Evolutionary conservation across 2,888 invertebrate genomes (phyloP).

Genomic region (Stenoptilia bipunctidactyla): DNA sequence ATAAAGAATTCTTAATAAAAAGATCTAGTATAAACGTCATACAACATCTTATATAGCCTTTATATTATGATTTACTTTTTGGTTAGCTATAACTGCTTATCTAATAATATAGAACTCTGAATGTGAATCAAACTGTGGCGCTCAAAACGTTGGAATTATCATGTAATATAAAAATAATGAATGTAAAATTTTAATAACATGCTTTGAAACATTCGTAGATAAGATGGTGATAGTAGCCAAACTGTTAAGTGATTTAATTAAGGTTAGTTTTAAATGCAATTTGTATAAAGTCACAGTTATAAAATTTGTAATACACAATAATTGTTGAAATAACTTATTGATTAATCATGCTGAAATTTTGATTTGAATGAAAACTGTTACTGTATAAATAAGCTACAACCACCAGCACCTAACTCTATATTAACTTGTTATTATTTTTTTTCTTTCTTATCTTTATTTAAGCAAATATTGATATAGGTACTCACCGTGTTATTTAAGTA

Average conservation of each 20-base stretch:
- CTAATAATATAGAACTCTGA: background rate
- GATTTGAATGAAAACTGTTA: too few relatives aligned
- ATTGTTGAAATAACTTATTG: background rate
- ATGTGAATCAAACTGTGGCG: slow-evolving; percentile 23
- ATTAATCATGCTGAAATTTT: background rate
- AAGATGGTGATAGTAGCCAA: slow-evolving; percentile 66
- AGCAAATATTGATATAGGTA: too few relatives aligned
- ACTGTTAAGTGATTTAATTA: slow-evolving; percentile 33
- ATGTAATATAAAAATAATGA: slow-evolving; percentile 38
- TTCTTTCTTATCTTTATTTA: too few relatives aligned
- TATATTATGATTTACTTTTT: too few relatives aligned
- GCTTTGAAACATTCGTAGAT: slow-evolving; percentile 59
- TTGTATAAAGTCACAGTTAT: slow-evolving; percentile 1
- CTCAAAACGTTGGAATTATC: slow-evolving; percentile 31
- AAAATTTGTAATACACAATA: background rate
- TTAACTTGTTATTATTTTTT: too few relatives aligned
- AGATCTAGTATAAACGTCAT: too few relatives aligned
- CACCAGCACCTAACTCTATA: too few relatives aligned
- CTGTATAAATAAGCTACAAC: too few relatives aligned
- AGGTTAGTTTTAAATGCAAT: slow-evolving; percentile 12
- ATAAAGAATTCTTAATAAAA: too few relatives aligned
- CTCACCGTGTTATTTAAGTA: too few relatives aligned
- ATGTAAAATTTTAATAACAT: too few relatives aligned
- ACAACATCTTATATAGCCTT: too few relatives aligned
- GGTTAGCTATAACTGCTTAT: background rate